These are phyloP conservation scores for Philypnodon macrostomus DNA, from an alignment of 2,797 vertebrate genomes.

Conservation along the genomic window DNA sequence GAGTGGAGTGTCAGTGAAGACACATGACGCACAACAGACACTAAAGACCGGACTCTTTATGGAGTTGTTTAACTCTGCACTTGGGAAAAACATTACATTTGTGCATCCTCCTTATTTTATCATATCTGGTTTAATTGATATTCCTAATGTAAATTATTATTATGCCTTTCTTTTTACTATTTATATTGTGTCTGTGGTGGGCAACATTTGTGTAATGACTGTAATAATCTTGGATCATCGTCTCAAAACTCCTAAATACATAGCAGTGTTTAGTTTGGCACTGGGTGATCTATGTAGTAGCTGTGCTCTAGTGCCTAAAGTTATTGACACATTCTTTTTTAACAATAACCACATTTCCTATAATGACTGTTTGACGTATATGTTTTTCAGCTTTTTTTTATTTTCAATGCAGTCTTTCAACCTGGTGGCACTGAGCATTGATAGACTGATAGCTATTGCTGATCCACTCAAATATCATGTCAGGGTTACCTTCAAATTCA, in stretches of 20 bases:
- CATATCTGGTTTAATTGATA: slow-evolving; percentile 21
- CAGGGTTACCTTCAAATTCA: slow-evolving; percentile 42
- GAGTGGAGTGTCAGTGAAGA: too few species aligned
- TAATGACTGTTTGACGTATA: slow-evolving; percentile 33
- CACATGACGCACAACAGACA: too few species aligned
- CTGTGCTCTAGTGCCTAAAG: slow-evolving; percentile 47
- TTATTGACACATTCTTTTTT: slow-evolving; percentile 53
- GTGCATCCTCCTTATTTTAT: slow-evolving; percentile 15
- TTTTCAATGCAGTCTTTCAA: slow-evolving; percentile 53
- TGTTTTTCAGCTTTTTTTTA: slow-evolving; percentile 41
- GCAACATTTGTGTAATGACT: slow-evolving; percentile 47
- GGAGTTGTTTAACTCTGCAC: slow-evolving; percentile 8
- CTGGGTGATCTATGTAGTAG: slow-evolving; percentile 45
- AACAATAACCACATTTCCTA: slow-evolving; percentile 27
- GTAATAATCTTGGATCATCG: slow-evolving; percentile 42
- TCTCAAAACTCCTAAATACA: slow-evolving; percentile 49
- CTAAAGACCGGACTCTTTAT: not conserved
- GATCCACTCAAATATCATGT: slow-evolving; percentile 13
- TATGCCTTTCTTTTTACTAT: slow-evolving; percentile 43
- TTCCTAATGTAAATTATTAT: slow-evolving; percentile 39
- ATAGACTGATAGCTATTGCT: slow-evolving; percentile 62
- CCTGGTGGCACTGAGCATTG: slow-evolving; percentile 51
- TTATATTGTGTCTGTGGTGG: slow-evolving; percentile 43
- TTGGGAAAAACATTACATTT: slow-evolving; percentile 14
- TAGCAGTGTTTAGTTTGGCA: slow-evolving; percentile 54